Conservation (phyloP, 23 tunicate genomes). For the Styela clava region DNA sequence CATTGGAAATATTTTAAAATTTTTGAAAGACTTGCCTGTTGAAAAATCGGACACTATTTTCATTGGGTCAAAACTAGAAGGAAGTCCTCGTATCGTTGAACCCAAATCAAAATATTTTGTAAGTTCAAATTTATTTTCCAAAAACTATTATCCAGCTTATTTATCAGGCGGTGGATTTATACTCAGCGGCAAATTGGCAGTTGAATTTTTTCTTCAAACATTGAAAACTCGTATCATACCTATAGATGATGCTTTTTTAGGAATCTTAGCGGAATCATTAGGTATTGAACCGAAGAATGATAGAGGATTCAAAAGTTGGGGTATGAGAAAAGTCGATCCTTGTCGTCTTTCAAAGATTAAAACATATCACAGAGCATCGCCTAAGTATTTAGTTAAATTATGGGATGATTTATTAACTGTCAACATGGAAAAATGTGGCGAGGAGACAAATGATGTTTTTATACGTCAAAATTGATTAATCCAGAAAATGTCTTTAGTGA, state of each 20-base stretch:
- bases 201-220: slow-evolving; percentile 48
- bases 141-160: slow-evolving; percentile 80
- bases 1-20: slow-evolving; percentile 48
- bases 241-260: slow-evolving; percentile 88
- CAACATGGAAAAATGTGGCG: neutral
- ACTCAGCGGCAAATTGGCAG: slow-evolving; percentile 62
- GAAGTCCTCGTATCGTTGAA: slow-evolving; percentile 59
- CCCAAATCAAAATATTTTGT: slow-evolving; percentile 90
- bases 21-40: slow-evolving; percentile 15
- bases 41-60: slow-evolving; percentile 34
- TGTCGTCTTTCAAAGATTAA: slow-evolving; percentile 56
- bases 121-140: slow-evolving; percentile 60
- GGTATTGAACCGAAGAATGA: slow-evolving; percentile 55
- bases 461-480: neutral
- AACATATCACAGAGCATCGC: slow-evolving; percentile 67
- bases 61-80: slow-evolving; percentile 52
- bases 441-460: neutral
- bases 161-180: slow-evolving; percentile 91
- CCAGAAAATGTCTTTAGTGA: too few relatives aligned
- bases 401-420: slow-evolving; percentile 44
- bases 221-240: slow-evolving; percentile 61
- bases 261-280: slow-evolving; percentile 52
- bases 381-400: slow-evolving; percentile 11
- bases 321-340: slow-evolving; percentile 38
- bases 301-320: slow-evolving; percentile 80